Evolutionary conservation across 2,888 invertebrate species (phyloP), one percentile per base, ranked within the genome.

Genomic region (Aphidoletes aphidimyza): DNA sequence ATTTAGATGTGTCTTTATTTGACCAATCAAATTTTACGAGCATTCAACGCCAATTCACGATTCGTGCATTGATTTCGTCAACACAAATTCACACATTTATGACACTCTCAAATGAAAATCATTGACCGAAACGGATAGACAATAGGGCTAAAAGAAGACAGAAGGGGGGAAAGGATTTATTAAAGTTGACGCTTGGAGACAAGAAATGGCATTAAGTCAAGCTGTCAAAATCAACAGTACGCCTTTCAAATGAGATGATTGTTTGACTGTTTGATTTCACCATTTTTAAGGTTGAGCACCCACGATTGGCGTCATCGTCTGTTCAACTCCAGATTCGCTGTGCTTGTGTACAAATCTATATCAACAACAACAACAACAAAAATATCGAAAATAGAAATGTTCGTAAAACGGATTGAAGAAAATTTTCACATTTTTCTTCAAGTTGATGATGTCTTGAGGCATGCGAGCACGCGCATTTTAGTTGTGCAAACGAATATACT

Each of bases 261-360:
- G 69, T 69, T n/a, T 69, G 69, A 69, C 69, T n/a, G n/a, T n/a
- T 30, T 69, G 69, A n/a, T 69, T 69, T 34, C 69, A 11, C 30
- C 69, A n/a, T 69, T 69, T 69, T 69, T 69, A 69, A 69, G 34
- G 69, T 69, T 69, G 69, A 69, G 69, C 69, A 69, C 69, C 69
- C 69, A 69, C 69, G 11, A 30, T 69, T 34, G 69, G 30, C 69
- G 69, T 54, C 54, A 22, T 26, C 3, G 26, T 30, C 30, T 69
- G 30, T 30, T 11, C 69, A n/a, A 69, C 30, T 30, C 5, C 30
- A 69, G 34, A 26, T 54, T 26, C 54, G 11, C 22, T 47, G 14
- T 14, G 30, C 26, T 30, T 42, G 14, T 42, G 42, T 42, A 42
- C 14, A 42, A 9, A 42, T 42, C 42, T 11, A 69, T 30, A 69